phyloP scores from a whole-genome alignment of 2,113 vertebrate genomes.

The Perccottus glenii region DNA sequence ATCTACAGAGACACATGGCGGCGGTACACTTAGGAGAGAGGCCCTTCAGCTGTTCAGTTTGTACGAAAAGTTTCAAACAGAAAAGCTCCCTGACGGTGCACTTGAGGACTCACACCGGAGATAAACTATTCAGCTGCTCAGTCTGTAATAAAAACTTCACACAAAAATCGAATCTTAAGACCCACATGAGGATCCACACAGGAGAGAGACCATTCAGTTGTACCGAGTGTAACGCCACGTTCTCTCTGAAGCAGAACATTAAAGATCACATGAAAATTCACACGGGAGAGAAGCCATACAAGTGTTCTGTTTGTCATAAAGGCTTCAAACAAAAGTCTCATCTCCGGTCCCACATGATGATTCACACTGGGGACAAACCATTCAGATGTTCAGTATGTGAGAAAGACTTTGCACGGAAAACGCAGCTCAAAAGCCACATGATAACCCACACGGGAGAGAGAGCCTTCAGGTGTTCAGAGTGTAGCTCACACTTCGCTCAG shows the following conservation, averaged over 20 bases:
- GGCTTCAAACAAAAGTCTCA: neutral
- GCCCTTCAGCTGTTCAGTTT: neutral
- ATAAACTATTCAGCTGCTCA: too few relatives aligned
- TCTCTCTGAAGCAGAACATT: neutral
- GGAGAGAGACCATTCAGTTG: neutral
- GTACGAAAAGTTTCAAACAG: too few relatives aligned
- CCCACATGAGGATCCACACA: conserved; percentile 2
- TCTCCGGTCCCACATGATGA: neutral
- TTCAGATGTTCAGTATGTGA: neutral
- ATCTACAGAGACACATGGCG: neutral
- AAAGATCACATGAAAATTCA: neutral
- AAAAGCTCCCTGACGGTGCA: too few relatives aligned
- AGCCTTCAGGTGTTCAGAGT: too few relatives aligned
- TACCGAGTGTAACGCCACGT: neutral
- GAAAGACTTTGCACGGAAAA: neutral
- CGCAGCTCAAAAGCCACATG: neutral
- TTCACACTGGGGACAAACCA: neutral
- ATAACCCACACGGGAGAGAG: neutral
- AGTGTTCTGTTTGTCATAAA: neutral
- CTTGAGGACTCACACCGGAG: too few relatives aligned
- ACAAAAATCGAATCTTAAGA: neutral
- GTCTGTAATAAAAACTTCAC: neutral
- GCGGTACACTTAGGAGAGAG: neutral
- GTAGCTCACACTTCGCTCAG: too few relatives aligned
- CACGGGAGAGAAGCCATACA: neutral